A percentile compares a stretch with the other conserved stretches of the same genome.
Conservation (phyloP, 1,140 invertebrate species). For the Archegozetes longisetosus region DNA sequence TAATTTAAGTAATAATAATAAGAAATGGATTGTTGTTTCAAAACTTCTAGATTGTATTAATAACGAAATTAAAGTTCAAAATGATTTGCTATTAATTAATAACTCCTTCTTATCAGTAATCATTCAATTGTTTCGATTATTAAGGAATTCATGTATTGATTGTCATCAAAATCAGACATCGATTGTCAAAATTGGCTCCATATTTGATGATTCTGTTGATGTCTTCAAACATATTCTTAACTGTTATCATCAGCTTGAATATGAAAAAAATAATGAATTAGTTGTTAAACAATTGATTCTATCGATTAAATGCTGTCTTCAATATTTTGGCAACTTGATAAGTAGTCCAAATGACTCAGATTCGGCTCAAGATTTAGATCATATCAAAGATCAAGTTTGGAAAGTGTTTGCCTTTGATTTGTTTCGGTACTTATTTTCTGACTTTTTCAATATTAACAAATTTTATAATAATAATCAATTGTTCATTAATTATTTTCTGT, state of each 20-base stretch:
- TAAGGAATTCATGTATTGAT: background rate
- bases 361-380: background rate
- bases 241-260: background rate
- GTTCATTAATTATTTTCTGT: background rate
- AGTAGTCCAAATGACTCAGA: background rate
- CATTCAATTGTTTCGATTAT: background rate
- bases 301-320: background rate
- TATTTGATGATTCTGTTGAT: background rate
- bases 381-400: background rate
- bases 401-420: background rate
- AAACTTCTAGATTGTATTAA: background rate
- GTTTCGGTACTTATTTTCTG: background rate
- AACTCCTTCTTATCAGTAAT: background rate
- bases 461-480: too few relatives aligned
- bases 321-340: background rate
- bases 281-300: background rate
- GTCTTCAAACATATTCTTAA: background rate
- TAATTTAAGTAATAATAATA: background rate
- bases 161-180: background rate
- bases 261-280: background rate
- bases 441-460: too few relatives aligned
- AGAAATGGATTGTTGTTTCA: background rate
- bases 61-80: background rate
- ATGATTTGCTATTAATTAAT: background rate
- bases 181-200: background rate